These are phyloP conservation scores for Kuschelorhynchus macadamiae DNA, from an alignment of 2,888 invertebrate species.

Conservation along the genomic window DNA sequence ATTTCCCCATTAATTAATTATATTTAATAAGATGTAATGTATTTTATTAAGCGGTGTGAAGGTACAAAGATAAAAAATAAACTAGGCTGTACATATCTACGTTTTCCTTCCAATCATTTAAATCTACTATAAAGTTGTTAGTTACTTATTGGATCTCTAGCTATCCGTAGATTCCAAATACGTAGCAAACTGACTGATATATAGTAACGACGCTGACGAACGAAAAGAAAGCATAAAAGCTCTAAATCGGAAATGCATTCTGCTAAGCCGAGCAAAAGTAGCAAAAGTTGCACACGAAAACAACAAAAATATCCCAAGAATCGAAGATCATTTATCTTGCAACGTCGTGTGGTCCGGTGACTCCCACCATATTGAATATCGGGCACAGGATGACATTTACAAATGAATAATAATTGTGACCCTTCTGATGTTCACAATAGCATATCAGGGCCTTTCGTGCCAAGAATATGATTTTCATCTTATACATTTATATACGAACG, in stretches of 20 bases:
- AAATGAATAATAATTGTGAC: conserved; percentile 71
- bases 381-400: conserved; percentile 69
- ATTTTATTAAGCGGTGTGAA: no score
- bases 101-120: no score
- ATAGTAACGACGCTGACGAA: no score
- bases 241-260: conserved; percentile 42
- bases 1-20: no score
- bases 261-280: conserved; percentile 43
- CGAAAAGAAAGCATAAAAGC: conserved; percentile 8
- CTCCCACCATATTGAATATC: conserved; percentile 70
- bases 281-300: conserved; percentile 54
- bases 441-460: conserved; percentile 39
- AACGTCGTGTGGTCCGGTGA: conserved; percentile 68
- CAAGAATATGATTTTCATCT: conserved; percentile 32
- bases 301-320: conserved; percentile 66
- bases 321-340: conserved; percentile 68
- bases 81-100: no score
- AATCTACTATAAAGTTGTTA: no score
- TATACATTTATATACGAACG: no score
- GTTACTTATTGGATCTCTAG: no score
- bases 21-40: no score
- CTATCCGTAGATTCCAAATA: no score
- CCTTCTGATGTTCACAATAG: conserved; percentile 59
- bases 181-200: no score
- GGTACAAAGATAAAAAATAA: no score